Base-by-base conservation (phyloP, 30 jellyfish, hydroid and myxozoan genomes). In the Turritopsis dohrnii region DNA sequence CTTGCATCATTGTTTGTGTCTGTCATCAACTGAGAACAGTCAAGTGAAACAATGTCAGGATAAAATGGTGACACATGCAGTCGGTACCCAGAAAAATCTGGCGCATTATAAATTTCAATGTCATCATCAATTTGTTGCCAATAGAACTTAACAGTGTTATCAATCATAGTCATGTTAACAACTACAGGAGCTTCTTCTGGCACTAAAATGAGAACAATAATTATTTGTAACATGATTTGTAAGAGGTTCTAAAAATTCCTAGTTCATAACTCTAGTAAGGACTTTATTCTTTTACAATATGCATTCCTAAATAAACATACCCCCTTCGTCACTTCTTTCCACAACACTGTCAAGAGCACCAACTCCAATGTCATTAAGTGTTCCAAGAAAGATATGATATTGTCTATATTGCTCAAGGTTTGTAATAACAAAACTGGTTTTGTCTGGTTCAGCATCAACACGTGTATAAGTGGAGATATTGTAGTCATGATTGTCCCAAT, bases 101-200 rank as follows among this genome's bases (percentile, higher is more conserved):
- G 30, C 17, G 77, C 28, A 69, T 69, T 69, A 27, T 7, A 69
- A 0, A 69, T 69, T n/a, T 69, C 77, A 69, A 69, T 69, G 30
- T 69, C 77, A 19, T 69, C 22, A 69, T 23, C 31, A 23, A 69
- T n/a, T 27, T n/a, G 16, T n/a, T 69, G 22, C 77, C 77, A 69
- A 7, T 23, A 19, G 19, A 69, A n/a, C 8, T 7, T 69, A 7
- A 69, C 77, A 9, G 16, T 19, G 0, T 23, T 69, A 7, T 69
- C 77, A n/a, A 7, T 1, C 77, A 69, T n/a, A 69, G 77, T 69
- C 31, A 69, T 69, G 77, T 69, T 69, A n/a, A 27, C 30, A 7
- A 69, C 22, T 23, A n/a, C 30, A 19, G 77, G 77, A n/a, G 77
- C 77, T 27, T n/a, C 30, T 69, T 69, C 77, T n/a, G 77, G 77